Evolutionary conservation across 2,113 vertebrate species (phyloP), one percentile per base, ranked within the genome.

Genomic region (Gnathonemus echidnorhynchus): DNA sequence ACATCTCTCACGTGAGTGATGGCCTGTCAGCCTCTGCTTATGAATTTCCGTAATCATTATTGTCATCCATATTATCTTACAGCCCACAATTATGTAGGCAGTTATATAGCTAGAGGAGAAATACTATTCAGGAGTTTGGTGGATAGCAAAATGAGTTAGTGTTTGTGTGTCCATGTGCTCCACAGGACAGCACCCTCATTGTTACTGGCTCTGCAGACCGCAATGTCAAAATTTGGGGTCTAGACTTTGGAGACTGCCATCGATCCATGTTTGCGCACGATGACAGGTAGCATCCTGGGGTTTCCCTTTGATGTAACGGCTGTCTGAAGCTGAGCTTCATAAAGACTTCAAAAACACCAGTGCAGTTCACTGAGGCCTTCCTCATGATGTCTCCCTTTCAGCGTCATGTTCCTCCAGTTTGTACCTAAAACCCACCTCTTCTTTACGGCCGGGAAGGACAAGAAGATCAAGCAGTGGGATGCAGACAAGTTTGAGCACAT

Each of bases 231-330:
- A 97, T 99, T 88, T 99, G 98, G 98, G 98, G 98, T 84, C 91
- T 99, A 94, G 98, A 99, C 93, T 99, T 99, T 4, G 98, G 98
- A 10, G 98, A 99, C 93, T 99, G 98, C 91, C 98, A 99, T 92
- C 96, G 96, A 56, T 99, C 98, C 84, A 96, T 99, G 92, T 99
- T 99, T 92, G 98, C 97, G 31, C 98, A 99, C 0, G 98, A 99
- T 3, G 98, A 99, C 97, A 99, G 98, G 98, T 99, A 89, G 89
- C 91, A 11, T 42, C 3, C 48, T 50, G 46, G 46, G 9, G 49
- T 15, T 19, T 50, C 11, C 17, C 15, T 17, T 27, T 87, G 86
- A 56, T 2, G 13, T 11, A 5, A 35, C 7, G 5, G 3, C 35
- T 21, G 45, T 83, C 19, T 83, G 42, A 83, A 42, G 39, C 77